These are phyloP conservation scores for Planococcus citri DNA, from an alignment of 1,140 invertebrate genomes.

Conservation along the genomic window DNA sequence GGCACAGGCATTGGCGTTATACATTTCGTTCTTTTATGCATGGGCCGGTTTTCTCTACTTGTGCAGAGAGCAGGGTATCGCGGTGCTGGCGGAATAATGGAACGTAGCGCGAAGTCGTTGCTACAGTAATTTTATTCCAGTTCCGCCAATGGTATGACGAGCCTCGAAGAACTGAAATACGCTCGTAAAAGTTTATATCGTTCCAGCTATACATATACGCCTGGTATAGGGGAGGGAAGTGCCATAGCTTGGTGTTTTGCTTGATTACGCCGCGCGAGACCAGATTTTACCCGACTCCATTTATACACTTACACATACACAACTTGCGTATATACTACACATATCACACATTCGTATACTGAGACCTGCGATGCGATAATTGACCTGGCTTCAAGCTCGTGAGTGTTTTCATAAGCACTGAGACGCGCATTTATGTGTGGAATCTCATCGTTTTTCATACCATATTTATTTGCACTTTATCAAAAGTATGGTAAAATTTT, in stretches of 20 bases:
- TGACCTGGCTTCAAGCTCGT: not conserved
- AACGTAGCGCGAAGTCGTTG: not conserved
- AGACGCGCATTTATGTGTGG: too few relatives aligned
- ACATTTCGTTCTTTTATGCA: too few relatives aligned
- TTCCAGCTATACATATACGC: not conserved
- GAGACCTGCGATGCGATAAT: not conserved
- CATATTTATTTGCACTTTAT: too few relatives aligned
- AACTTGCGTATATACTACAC: too few relatives aligned
- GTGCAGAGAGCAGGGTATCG: not conserved
- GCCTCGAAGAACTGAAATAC: not conserved
- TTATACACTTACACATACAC: too few relatives aligned
- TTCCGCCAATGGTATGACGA: not conserved
- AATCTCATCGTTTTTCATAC: too few relatives aligned
- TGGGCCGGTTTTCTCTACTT: too few relatives aligned
- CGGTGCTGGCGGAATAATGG: not conserved
- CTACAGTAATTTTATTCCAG: not conserved
- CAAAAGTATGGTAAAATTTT: too few relatives aligned
- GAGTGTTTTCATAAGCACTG: too few relatives aligned
- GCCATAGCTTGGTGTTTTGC: not conserved
- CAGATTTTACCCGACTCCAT: not conserved
- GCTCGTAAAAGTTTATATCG: constrained; percentile 4
- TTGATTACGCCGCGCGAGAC: not conserved
- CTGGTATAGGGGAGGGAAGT: not conserved
- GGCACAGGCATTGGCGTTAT: too few relatives aligned
- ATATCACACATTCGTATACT: too few relatives aligned